phyloP scores from a whole-genome alignment of 1,140 invertebrate species.

The Zophobas atratus region DNA sequence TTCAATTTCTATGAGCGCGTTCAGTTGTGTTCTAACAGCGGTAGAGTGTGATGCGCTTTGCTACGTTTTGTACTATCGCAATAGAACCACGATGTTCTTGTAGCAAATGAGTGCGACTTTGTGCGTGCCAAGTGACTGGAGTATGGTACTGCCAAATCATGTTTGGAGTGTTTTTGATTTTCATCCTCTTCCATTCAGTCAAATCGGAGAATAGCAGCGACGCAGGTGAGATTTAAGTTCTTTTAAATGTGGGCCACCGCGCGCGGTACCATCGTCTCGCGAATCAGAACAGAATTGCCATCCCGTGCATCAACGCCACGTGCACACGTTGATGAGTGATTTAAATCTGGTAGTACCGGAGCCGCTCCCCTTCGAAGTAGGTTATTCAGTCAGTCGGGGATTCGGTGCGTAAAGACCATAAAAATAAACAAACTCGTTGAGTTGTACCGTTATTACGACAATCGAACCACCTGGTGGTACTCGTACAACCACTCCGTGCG shows the following conservation, averaged over 20 bases:
- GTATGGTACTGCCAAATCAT: slow-evolving; percentile 9
- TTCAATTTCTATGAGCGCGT: background rate
- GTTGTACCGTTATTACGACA: slow-evolving; percentile 21
- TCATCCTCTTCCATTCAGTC: slow-evolving; percentile 8
- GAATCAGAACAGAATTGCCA: background rate
- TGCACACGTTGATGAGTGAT: slow-evolving; percentile 17
- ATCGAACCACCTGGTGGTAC: slow-evolving; percentile 23
- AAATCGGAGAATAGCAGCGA: slow-evolving; percentile 3
- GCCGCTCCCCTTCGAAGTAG: slow-evolving; percentile 8
- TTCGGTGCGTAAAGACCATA: slow-evolving; percentile 17
- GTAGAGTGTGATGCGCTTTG: slow-evolving; percentile 15
- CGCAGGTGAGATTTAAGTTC: slow-evolving; percentile 18
- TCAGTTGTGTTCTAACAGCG: no score
- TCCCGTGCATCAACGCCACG: slow-evolving; percentile 14
- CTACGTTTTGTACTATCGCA: background rate
- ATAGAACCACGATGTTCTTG: background rate
- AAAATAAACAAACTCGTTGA: slow-evolving; percentile 13
- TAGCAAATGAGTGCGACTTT: background rate
- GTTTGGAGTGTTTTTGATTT: slow-evolving; percentile 16
- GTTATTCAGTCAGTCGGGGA: slow-evolving; percentile 30
- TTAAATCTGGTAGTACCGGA: slow-evolving; percentile 26
- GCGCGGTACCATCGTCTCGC: background rate
- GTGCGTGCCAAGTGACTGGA: background rate
- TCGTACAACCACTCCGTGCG: background rate
- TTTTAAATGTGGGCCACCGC: background rate